A percentile compares a stretch with the other conserved stretches of the same genome.
Conservation (phyloP, 1,140 invertebrate species). For the Goniozus legneri region DNA sequence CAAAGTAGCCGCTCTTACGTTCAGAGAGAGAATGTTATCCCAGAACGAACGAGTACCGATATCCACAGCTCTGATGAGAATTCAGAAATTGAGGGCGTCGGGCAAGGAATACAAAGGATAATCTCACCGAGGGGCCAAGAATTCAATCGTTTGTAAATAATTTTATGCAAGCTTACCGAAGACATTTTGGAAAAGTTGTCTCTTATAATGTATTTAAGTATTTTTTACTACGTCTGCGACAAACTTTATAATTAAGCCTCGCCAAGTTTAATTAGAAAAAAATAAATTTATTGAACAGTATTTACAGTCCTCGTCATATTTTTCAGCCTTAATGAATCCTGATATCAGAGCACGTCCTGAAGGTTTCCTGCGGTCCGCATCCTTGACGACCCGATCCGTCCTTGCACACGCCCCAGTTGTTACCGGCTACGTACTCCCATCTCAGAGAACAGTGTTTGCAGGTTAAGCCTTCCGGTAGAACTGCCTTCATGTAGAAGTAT, state of each 20-base stretch:
- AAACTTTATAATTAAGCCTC: neutral
- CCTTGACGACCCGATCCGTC: constrained; percentile 50
- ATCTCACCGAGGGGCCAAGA: neutral
- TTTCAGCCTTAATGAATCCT: constrained; percentile 44
- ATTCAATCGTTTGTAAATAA: neutral
- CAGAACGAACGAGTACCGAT: constrained; percentile 25
- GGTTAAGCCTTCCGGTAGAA: constrained; percentile 52
- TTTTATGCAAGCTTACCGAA: neutral
- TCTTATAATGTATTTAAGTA: neutral
- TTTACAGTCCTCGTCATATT: no score
- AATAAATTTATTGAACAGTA: no score
- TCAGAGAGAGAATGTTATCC: constrained; percentile 29
- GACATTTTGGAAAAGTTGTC: neutral
- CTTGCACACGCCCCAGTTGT: constrained; percentile 55
- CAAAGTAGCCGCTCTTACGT: constrained; percentile 6
- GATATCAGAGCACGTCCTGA: constrained; percentile 66
- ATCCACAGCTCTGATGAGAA: constrained; percentile 24
- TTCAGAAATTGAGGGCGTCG: constrained; percentile 24
- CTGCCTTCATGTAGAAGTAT: constrained; percentile 8
- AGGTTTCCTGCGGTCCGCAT: constrained; percentile 63
- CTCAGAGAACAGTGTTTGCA: constrained; percentile 63
- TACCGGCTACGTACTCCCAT: constrained; percentile 61
- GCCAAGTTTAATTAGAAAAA: neutral
- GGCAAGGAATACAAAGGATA: neutral
- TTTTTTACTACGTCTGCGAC: neutral